Evolutionary conservation across 1,140 invertebrate species (phyloP).

Genomic region (Drosophila setifemur): DNA sequence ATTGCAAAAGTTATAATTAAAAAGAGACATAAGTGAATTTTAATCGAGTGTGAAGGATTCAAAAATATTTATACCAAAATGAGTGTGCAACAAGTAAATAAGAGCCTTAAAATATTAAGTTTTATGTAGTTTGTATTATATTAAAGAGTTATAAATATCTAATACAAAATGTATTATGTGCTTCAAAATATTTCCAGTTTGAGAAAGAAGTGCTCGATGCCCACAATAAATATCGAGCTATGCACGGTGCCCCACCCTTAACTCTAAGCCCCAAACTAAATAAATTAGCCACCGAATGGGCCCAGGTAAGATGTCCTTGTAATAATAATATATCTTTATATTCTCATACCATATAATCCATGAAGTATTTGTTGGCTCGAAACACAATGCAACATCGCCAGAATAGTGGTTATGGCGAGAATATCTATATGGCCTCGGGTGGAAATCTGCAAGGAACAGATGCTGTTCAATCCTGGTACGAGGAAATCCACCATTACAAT

Average conservation of each 20-base stretch:
- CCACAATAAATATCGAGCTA: slow-evolving; percentile 50
- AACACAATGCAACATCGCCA: slow-evolving; percentile 85
- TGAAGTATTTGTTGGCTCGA: slow-evolving; percentile 48
- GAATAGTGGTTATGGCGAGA: slow-evolving; percentile 91
- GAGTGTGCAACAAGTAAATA: slow-evolving; percentile 3
- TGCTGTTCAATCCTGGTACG: slow-evolving; percentile 86
- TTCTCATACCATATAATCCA: too few species aligned
- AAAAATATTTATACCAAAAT: slow-evolving; percentile 2
- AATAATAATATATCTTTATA: neutral
- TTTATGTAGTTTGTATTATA: neutral
- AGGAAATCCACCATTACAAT: slow-evolving; percentile 84
- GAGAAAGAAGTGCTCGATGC: slow-evolving; percentile 50
- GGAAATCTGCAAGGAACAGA: slow-evolving; percentile 84
- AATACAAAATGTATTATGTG: too few species aligned
- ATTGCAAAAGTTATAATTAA: neutral
- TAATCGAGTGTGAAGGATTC: neutral
- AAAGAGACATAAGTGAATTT: neutral
- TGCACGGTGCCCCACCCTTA: slow-evolving; percentile 38
- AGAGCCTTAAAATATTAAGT: neutral
- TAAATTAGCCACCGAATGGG: slow-evolving; percentile 49
- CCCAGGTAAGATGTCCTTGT: slow-evolving; percentile 24
- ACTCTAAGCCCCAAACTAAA: slow-evolving; percentile 18
- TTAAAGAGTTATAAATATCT: neutral
- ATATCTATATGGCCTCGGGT: slow-evolving; percentile 88
- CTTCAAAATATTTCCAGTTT: too few species aligned